These are phyloP conservation scores for Pseudopodoces humilis DNA, from an alignment of 2,113 vertebrate species.

Conservation along the genomic window DNA sequence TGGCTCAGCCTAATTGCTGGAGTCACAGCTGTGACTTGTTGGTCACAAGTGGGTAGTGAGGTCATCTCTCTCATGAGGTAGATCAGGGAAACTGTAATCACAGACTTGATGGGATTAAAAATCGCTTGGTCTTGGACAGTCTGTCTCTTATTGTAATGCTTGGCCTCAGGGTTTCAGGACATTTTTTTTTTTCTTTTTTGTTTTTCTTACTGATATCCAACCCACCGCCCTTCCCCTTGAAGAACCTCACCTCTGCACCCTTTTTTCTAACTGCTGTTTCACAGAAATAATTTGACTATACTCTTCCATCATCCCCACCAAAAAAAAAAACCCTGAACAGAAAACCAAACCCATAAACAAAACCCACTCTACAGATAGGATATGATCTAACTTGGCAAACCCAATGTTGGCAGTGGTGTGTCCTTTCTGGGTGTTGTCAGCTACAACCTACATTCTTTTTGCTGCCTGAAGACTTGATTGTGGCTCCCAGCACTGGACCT, in stretches of 20 bases:
- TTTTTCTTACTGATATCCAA: not conserved
- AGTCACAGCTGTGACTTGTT: constrained; percentile 23
- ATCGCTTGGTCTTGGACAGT: not conserved
- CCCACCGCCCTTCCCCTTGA: not conserved
- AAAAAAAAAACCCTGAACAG: not conserved
- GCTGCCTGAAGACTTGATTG: not conserved
- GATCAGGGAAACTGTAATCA: constrained; percentile 35
- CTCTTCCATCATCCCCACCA: too few species aligned
- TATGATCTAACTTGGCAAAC: constrained; percentile 33
- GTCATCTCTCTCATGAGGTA: constrained; percentile 34
- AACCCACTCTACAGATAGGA: not conserved
- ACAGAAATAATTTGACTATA: not conserved
- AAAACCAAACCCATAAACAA: not conserved
- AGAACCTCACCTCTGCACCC: not conserved
- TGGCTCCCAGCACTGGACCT: not conserved
- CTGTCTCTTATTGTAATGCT: not conserved
- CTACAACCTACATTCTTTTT: constrained; percentile 33
- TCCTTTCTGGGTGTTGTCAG: constrained; percentile 50
- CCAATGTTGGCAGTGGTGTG: not conserved
- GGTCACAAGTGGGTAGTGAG: constrained; percentile 43
- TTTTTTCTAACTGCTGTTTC: not conserved
- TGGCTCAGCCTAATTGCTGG: not conserved
- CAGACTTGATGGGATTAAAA: constrained; percentile 10
- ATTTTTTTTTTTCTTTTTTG: not conserved
- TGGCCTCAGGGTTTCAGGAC: not conserved